Evolutionary conservation across 1,140 invertebrate species (phyloP).

Genomic region (Sitophilus oryzae): DNA sequence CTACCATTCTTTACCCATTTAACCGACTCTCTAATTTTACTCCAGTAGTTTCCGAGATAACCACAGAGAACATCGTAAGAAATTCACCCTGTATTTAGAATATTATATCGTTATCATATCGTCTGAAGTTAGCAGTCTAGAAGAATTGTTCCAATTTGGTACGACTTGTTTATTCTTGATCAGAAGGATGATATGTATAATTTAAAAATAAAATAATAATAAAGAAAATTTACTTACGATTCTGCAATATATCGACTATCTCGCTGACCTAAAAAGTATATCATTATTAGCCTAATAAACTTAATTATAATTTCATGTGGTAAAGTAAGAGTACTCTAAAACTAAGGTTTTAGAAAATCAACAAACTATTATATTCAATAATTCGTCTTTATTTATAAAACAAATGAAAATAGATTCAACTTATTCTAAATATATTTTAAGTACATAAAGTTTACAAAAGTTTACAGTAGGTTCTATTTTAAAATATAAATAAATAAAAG

Average conservation of each 20-base stretch:
- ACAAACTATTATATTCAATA: constrained; percentile 11
- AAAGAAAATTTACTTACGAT: constrained; percentile 31
- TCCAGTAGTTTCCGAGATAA: too few relatives aligned
- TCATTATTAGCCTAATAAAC: constrained; percentile 7
- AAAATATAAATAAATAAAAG: background rate
- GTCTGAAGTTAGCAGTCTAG: too few relatives aligned
- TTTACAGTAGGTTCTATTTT: constrained; percentile 29
- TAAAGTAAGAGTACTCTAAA: constrained; percentile 1
- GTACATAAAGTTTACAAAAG: constrained; percentile 38
- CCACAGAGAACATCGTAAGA: too few relatives aligned
- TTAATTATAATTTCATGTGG: background rate
- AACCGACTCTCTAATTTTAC: too few relatives aligned
- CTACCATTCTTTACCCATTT: too few relatives aligned
- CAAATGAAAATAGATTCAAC: constrained; percentile 36
- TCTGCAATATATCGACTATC: constrained; percentile 31
- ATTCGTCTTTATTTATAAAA: constrained; percentile 38
- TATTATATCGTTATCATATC: too few relatives aligned
- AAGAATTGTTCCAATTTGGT: too few relatives aligned
- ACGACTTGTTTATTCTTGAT: too few relatives aligned
- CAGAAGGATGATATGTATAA: background rate
- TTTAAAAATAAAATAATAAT: background rate
- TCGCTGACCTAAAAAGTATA: constrained; percentile 24
- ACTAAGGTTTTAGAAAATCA: constrained; percentile 4
- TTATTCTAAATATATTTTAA: constrained; percentile 34
- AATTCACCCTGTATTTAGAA: too few relatives aligned